These are phyloP conservation scores for Apamea monoglypha DNA, from an alignment of 2,888 invertebrate species.

Conservation along the genomic window DNA sequence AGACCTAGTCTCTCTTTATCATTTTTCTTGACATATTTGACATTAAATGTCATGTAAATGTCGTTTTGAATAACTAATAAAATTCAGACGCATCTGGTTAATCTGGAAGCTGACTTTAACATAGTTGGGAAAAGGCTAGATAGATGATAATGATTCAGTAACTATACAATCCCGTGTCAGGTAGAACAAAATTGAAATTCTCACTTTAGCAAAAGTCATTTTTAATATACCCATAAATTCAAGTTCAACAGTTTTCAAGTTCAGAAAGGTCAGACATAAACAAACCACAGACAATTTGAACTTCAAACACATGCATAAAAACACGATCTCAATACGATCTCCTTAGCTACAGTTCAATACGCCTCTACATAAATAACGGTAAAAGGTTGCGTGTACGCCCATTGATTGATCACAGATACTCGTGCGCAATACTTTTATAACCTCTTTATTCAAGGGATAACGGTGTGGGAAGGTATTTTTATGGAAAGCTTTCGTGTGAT, in stretches of 20 bases:
- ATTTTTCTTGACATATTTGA: too few species aligned
- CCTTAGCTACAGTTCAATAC: constrained; percentile 14
- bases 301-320: neutral
- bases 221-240: neutral
- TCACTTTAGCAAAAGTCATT: too few species aligned
- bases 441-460: neutral
- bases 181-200: neutral
- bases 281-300: constrained; percentile 7
- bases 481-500: neutral
- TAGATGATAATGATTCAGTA: neutral
- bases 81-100: neutral
- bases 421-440: constrained; percentile 14
- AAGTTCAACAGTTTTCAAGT: neutral
- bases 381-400: constrained; percentile 38
- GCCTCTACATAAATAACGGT: constrained; percentile 45
- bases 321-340: neutral
- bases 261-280: neutral
- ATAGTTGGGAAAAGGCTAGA: neutral
- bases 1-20: too few species aligned
- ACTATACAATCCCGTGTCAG: neutral
- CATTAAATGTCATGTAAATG: too few species aligned
- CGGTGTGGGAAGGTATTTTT: constrained; percentile 3
- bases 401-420: constrained; percentile 20
- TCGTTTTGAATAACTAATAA: neutral
- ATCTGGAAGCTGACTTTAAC: neutral